These are phyloP conservation scores for Enteromius anoplus DNA, from an alignment of 2,797 vertebrate species.

Conservation along the genomic window DNA sequence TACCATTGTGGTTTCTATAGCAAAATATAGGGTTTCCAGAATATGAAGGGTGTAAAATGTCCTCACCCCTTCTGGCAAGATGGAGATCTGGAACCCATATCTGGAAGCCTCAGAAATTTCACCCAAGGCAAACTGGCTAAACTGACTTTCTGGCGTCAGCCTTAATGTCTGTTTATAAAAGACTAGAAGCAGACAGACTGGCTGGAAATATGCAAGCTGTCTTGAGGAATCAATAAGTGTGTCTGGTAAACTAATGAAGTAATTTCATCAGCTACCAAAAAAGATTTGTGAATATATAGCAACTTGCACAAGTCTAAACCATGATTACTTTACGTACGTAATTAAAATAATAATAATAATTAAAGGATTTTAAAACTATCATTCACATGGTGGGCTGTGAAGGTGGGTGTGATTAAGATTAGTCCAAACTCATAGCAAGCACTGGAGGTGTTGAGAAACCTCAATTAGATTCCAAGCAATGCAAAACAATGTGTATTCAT, in stretches of 20 bases:
- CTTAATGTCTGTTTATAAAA: not conserved
- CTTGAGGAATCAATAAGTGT: not conserved
- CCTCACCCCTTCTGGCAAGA: not conserved
- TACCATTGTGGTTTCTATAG: not conserved
- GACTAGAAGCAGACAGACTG: conserved; percentile 3
- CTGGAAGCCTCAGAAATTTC: not conserved
- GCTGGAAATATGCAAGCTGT: too few species aligned
- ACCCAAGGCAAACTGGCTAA: not conserved
- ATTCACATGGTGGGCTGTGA: not conserved
- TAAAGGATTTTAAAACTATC: not conserved
- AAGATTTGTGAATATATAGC: not conserved
- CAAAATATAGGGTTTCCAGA: not conserved
- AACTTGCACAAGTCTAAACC: not conserved
- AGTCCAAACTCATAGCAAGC: not conserved
- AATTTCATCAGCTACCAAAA: not conserved
- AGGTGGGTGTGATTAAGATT: not conserved
- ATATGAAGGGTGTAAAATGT: not conserved
- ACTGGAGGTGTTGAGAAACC: too few species aligned
- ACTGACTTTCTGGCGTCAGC: not conserved
- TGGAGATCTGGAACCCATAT: not conserved
- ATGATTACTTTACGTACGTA: too few species aligned
- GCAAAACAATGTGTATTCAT: not conserved
- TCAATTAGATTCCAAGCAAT: not conserved
- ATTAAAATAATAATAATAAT: too few species aligned
- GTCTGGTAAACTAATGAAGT: not conserved